Base-by-base conservation (phyloP, 2,888 invertebrate species). In the Amphipyra tragopoginis region DNA sequence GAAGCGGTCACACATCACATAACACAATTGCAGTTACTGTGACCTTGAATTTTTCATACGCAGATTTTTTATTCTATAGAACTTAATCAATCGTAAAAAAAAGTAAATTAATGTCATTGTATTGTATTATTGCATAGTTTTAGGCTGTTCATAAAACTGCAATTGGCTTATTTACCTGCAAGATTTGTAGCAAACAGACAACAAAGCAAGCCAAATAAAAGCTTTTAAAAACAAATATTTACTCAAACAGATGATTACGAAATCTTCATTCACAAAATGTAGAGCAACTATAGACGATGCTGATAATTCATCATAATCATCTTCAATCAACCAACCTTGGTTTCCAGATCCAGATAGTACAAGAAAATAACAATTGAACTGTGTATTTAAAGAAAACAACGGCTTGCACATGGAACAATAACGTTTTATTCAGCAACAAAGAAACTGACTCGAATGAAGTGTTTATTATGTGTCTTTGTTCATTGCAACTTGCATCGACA, bases 371-470 rank as follows among this genome's bases (percentile, higher is more conserved):
- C 58, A 76, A 77, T 65, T 52, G 71, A 61, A 50, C 64, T 56
- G 56, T 15, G 57, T 48, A 64, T 62, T 65, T 68, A 66, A 63
- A 59, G 65, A 72, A 64, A 68, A 75, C 68, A 62, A 29, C 62
- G 49, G 36, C 42, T 57, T 61, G 64, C 42, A 62, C 62, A 58
- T 43, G 61, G 58, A 77, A 82, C 80, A 79, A 83, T 82, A 78
- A 77, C 72, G 77, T 77, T 82, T 77, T 79, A 81, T 73, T 65
- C 67, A 79, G 75, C 78, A 77, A 85, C 84, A 86, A 87, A 86
- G 85, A 82, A 82, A 61, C 67, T 79, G 69, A 79, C 75, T 77
- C 74, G 76, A 76, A 81, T 78, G 74, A 68, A 69, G 72, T 66
- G 68, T 74, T 76, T 75, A 72, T 75, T 72, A 72, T 64, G 21